phyloP scores from a whole-genome alignment of 1,140 invertebrate genomes.

The Asbolus verrucosus region DNA sequence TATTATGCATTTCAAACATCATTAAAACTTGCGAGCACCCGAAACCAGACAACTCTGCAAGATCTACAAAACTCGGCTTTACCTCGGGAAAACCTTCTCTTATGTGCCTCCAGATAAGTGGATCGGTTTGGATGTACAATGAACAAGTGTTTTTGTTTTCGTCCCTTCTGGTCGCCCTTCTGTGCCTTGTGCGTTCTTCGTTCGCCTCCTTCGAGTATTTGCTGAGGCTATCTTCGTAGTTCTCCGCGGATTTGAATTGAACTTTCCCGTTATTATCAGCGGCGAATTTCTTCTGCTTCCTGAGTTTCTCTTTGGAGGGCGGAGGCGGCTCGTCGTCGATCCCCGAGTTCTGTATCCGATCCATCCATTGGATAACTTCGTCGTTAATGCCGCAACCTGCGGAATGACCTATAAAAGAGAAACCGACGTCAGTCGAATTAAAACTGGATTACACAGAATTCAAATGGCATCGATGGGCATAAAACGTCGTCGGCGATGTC shows the following conservation, averaged over 20 bases:
- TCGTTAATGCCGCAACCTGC: constrained; percentile 90
- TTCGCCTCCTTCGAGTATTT: constrained; percentile 79
- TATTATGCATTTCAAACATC: constrained; percentile 12
- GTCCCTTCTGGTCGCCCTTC: constrained; percentile 64
- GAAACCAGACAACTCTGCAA: no score
- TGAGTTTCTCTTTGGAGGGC: constrained; percentile 53
- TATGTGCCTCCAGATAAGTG: constrained; percentile 95
- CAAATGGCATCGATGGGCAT: no score
- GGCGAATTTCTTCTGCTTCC: constrained; percentile 53
- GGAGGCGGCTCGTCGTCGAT: constrained; percentile 71
- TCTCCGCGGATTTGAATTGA: constrained; percentile 37
- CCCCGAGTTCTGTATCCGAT: constrained; percentile 88
- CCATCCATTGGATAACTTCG: constrained; percentile 92
- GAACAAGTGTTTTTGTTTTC: constrained; percentile 90
- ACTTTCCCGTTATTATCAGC: constrained; percentile 59
- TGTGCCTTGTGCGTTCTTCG: constrained; percentile 66
- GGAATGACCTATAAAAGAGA: constrained; percentile 69
- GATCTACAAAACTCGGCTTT: no score
- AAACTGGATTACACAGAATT: background rate
- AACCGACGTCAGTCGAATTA: background rate
- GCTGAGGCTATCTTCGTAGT: constrained; percentile 64
- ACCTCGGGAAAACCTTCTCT: constrained; percentile 77
- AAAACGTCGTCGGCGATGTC: no score
- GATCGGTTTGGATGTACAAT: constrained; percentile 97
- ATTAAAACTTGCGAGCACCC: constrained; percentile 35